Evolutionary conservation across 2,797 vertebrate species (phyloP).

Genomic region (Chiloscyllium punctatum): DNA sequence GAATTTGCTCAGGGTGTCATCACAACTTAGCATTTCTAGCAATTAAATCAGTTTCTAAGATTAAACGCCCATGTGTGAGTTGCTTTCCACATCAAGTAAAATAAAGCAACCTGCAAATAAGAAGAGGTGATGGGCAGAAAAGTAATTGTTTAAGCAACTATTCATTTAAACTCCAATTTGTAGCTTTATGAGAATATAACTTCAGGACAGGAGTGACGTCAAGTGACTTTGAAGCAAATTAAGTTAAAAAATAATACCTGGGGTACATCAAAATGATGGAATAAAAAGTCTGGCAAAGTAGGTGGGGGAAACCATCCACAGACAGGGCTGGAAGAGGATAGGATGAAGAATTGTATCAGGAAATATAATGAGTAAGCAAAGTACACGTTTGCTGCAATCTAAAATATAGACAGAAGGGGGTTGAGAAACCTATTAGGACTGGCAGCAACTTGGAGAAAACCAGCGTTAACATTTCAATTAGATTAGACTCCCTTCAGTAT

Average conservation of each 20-base stretch:
- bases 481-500: no score
- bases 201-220: not conserved
- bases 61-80: not conserved
- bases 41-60: not conserved
- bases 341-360: not conserved
- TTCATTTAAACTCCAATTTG: not conserved
- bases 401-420: no score
- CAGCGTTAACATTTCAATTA: no score
- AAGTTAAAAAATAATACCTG: not conserved
- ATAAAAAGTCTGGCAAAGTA: not conserved
- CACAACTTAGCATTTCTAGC: not conserved
- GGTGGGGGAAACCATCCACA: not conserved
- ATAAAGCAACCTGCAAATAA: not conserved
- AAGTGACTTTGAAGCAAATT: not conserved
- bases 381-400: no score
- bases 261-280: not conserved
- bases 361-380: not conserved
- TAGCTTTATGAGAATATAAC: not conserved
- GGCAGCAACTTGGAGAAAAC: no score
- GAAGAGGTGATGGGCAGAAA: not conserved
- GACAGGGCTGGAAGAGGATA: not conserved
- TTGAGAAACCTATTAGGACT: no score
- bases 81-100: not conserved
- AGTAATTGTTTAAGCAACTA: not conserved
- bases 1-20: not conserved